phyloP scores from a whole-genome alignment of 1,140 invertebrate genomes.

The Drosophila prosaltans region DNA sequence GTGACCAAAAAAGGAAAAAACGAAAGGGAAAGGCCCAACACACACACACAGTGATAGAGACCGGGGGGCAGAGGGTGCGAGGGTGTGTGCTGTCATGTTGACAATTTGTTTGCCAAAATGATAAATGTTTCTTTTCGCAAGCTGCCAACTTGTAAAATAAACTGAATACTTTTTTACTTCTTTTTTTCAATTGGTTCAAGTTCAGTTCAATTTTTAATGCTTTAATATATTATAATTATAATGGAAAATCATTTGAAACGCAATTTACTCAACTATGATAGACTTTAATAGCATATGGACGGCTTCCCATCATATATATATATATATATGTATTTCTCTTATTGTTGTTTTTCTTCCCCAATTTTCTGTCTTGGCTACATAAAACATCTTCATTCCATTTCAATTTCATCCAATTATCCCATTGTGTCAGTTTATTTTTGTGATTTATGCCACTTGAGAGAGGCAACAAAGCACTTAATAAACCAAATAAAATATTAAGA shows the following conservation, averaged over 20 bases:
- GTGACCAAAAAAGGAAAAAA: constrained; percentile 19
- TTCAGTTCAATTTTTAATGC: not conserved
- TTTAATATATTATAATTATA: not conserved
- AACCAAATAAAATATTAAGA: constrained; percentile 23
- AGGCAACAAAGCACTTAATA: constrained; percentile 64
- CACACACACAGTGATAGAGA: not conserved
- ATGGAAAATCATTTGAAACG: too few relatives aligned
- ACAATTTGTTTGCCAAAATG: constrained; percentile 63
- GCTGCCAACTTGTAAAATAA: constrained; percentile 39
- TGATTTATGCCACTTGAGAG: constrained; percentile 74
- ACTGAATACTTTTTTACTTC: constrained; percentile 4
- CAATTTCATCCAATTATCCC: constrained; percentile 71
- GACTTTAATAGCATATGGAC: not conserved
- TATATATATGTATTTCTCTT: not conserved
- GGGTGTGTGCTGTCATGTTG: constrained; percentile 35
- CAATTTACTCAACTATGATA: too few relatives aligned
- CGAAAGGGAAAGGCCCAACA: constrained; percentile 1
- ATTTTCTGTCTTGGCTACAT: constrained; percentile 12
- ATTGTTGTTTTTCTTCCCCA: not conserved
- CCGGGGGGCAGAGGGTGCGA: not conserved
- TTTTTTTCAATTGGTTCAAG: not conserved
- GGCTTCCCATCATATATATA: not conserved
- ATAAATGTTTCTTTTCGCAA: constrained; percentile 53
- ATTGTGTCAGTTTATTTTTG: constrained; percentile 64
- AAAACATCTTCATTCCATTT: constrained; percentile 63